phyloP scores from a whole-genome alignment of 2,113 vertebrate genomes.

The Ceyx margarethae region DNA sequence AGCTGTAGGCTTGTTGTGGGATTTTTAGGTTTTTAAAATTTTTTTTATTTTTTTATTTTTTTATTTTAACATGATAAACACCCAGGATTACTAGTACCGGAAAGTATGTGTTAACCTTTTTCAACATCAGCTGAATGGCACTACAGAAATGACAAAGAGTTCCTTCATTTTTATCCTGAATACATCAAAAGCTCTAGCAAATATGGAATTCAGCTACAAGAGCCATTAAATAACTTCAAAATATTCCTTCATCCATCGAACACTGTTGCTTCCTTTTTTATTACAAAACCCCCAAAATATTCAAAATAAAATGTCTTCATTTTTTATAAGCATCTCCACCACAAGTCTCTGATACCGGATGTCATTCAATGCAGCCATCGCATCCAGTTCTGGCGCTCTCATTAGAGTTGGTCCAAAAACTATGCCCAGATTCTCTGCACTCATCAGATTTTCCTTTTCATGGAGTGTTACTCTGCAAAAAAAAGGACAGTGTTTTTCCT shows the following conservation, averaged over 20 bases:
- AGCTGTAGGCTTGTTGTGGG: constrained; percentile 68
- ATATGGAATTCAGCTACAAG: constrained; percentile 65
- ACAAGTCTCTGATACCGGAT: constrained; percentile 98
- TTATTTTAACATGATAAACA: constrained; percentile 78
- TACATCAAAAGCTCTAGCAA: constrained; percentile 76
- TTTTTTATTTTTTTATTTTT: not conserved
- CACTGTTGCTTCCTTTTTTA: constrained; percentile 69
- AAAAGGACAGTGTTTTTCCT: not conserved
- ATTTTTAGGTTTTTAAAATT: not conserved
- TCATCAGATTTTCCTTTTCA: constrained; percentile 97
- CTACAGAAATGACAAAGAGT: constrained; percentile 76
- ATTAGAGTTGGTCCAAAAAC: constrained; percentile 97
- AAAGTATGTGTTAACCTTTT: constrained; percentile 75
- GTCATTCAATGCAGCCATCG: constrained; percentile 93
- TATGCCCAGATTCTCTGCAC: constrained; percentile 95
- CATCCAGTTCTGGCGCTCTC: constrained; percentile 90
- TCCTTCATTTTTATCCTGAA: constrained; percentile 83
- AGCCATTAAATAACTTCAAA: constrained; percentile 79
- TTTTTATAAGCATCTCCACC: constrained; percentile 98
- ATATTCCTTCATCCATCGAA: constrained; percentile 78
- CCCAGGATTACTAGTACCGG: constrained; percentile 77
- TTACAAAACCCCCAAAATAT: constrained; percentile 66
- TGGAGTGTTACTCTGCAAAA: constrained; percentile 89
- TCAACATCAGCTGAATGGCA: constrained; percentile 74
- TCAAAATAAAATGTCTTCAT: constrained; percentile 94